Evolutionary conservation across 2,888 invertebrate genomes (phyloP), one percentile per base, ranked within the genome.

Genomic region (Horisme vitalbata): DNA sequence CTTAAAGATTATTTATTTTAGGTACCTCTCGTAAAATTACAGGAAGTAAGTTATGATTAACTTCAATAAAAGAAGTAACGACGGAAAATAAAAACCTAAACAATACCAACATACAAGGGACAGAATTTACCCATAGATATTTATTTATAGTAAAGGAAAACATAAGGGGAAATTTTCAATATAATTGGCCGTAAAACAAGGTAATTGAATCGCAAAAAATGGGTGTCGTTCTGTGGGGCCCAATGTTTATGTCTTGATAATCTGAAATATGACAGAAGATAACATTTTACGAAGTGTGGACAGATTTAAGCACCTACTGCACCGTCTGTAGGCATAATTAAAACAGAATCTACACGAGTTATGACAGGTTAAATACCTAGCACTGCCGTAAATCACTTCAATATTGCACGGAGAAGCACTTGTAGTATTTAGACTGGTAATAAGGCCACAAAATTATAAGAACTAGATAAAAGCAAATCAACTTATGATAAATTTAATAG

Each of bases 101-200:
- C 35, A n/a, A 55, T 49, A 44, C 14, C 41, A 34, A 27, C 37
- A 45, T 55, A 48, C 49, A 43, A 41, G 57, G 61, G 61, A 59
- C 51, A 43, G 55, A 56, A 61, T 59, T 4, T 59, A 62, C 45
- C 27, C 11, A 27, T 38, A 36, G 20, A 37, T 39, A 43, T 45
- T n/a, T 18, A 53, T 57, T 55, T 54, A 57, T 57, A 47, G 41
- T 33, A 41, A 49, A 43, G 28, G 45, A 45, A 54, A 59, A 59
- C 46, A 55, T 52, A 49, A 48, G 36, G 52, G 46, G 55, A 44
- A 41, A 34, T 45, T 55, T 48, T 36, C 45, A 33, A 41, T 44
- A 59, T 62, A 60, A 62, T 61, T 57, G 61, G 50, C 47, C 51
- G 41, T 62, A 59, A 62, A 61, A 50, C 12, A 30, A 37, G 32